Evolutionary conservation across 2,888 invertebrate species (phyloP), one percentile per base, ranked within the genome.

Genomic region (Epinotia nisella): DNA sequence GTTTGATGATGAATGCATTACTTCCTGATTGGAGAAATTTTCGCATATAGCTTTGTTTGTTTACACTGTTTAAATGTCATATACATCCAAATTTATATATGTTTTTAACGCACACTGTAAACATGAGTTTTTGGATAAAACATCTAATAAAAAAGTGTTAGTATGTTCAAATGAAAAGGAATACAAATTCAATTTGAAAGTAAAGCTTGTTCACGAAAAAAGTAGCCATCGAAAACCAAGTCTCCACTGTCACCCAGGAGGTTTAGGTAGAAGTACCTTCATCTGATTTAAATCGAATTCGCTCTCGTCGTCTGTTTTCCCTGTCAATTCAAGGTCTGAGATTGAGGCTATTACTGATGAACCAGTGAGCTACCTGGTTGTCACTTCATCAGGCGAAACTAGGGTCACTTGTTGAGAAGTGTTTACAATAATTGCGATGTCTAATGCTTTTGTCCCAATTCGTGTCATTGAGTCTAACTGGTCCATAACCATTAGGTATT

Each of bases 371-470:
- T 1, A 13, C 13, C 3, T 49, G 49, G 5, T 49, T 49, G 49
- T 1, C 49, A 49, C n/a, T 49, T n/a, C n/a, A 49, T 49, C 4
- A 1, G 41, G 49, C n/a, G 1, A 49, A 5, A 49, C 1, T 49
- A 4, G n/a, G n/a, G n/a, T 13, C 5, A 49, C 2, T 1, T n/a
- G 49, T 3, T 45, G 45, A 15, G n/a, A n/a, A n/a, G n/a, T n/a
- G n/a, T n/a, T n/a, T n/a, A 66, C 41, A 66, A 56, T 66, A 66
- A 21, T 11, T 2, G 56, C 53, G 19, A 21, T 39, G 39, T 56
- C 39, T 55, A 39, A 55, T 41, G 65, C 41, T 56, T 66, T 66
- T 55, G 19, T 55, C 13, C 17, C 39, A n/a, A 41, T 65, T 53
- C 11, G 3, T 51, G 29, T 24, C 19, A 41, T 24, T 51, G 51